phyloP scores from a whole-genome alignment of 2,888 invertebrate species.

The Netelia melanura region DNA sequence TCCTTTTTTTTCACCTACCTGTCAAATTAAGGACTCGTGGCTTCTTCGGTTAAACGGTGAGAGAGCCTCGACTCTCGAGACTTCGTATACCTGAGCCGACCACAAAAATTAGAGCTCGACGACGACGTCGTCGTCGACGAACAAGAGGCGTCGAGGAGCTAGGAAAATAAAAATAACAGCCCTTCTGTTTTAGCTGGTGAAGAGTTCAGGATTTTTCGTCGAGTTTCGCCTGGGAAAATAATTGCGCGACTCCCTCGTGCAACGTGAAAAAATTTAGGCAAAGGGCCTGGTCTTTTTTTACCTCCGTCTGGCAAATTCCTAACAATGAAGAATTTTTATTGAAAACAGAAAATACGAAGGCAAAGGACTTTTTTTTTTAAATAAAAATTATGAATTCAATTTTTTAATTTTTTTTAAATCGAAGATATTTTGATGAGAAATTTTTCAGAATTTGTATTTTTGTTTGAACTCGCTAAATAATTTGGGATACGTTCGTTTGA shows the following conservation, averaged over 20 bases:
- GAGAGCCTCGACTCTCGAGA: constrained; percentile 18
- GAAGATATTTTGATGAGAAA: not conserved
- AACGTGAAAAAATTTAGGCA: constrained; percentile 5
- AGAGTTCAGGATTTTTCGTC: not conserved
- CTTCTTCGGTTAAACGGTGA: constrained; percentile 25
- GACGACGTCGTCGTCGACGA: not conserved
- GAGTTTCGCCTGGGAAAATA: constrained; percentile 24
- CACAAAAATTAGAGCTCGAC: constrained; percentile 57
- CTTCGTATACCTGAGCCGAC: constrained; percentile 31
- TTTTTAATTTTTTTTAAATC: not conserved
- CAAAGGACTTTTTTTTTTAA: not conserved
- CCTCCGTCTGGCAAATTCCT: not conserved
- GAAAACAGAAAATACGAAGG: not conserved
- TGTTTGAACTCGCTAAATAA: not conserved
- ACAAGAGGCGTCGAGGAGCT: constrained; percentile 46
- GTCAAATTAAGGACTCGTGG: constrained; percentile 58
- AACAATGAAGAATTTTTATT: not conserved
- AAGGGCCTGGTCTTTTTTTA: not conserved
- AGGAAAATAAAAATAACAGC: constrained; percentile 65
- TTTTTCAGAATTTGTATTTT: not conserved
- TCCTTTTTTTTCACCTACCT: constrained; percentile 38
- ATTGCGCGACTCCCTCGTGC: constrained; percentile 24
- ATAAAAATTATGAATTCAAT: not conserved
- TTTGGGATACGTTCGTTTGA: not conserved
- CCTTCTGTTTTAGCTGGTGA: constrained; percentile 25